Base-by-base conservation (phyloP, 1,140 invertebrate species). In the Chionoecetes opilio region DNA sequence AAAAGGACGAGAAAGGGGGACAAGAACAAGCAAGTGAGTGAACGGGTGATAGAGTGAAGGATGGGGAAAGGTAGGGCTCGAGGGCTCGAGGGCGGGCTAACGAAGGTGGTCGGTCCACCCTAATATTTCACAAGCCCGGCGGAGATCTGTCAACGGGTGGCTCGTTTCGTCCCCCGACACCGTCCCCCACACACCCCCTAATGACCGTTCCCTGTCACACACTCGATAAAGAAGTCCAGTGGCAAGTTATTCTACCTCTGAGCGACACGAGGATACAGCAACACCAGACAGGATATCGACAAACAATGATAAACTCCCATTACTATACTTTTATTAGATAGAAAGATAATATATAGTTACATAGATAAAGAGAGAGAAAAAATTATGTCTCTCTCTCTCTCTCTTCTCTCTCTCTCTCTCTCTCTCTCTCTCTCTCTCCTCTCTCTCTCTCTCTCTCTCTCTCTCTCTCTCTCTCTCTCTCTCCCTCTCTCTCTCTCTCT, bases 71-170 rank as follows among this genome's bases (percentile, higher is more conserved):
- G 63, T 17, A 26, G 21, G 8, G 63, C 26, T 17, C 21, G 63
- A 75, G 63, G 63, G 63, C 9, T n/a, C 21, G 63, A 75, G 63
- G 63, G 63, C 63, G 63, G 63, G 63, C 63, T 75, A 75, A 75
- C 63, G 63, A 75, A 75, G 63, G 63, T n/a, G 63, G 63, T n/a
- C 63, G 63, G 63, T 75, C 63, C 63, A 75, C 63, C 63, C 63
- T 75, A 75, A 75, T 75, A 75, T 75, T 75, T 75, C 63, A 75
- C 63, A 26, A n/a, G n/a, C 63, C 63, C 63, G 11, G 6, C 63
- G 63, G 63, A 75, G 63, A 75, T 75, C 63, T 75, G 63, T 75
- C 63, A 75, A 75, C 63, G 63, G 63, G 63, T 26, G 63, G 63
- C 63, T 75, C 63, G 63, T 75, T 75, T 75, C 63, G 63, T 26